A percentile compares a stretch with the other conserved stretches of the same genome.
These are phyloP conservation scores for Alfaro cultratus DNA, from an alignment of 2,797 vertebrate species.

Conservation along the genomic window DNA sequence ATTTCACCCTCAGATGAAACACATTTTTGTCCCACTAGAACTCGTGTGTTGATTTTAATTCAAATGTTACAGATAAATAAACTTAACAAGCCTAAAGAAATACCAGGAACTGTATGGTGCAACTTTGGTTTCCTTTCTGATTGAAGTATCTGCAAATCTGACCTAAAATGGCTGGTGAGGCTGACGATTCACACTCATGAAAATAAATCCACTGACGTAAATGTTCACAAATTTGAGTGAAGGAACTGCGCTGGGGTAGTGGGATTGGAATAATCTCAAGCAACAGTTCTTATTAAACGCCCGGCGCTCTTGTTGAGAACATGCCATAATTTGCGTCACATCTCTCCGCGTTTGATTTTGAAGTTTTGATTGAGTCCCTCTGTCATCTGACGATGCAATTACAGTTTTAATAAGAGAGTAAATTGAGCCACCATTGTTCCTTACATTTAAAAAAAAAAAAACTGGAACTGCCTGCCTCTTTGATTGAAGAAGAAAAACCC, in stretches of 20 bases:
- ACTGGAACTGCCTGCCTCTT: slow-evolving; percentile 27
- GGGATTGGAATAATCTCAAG: slow-evolving; percentile 25
- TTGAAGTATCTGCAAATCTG: slow-evolving; percentile 1
- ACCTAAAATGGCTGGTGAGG: background rate
- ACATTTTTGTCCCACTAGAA: slow-evolving; percentile 26
- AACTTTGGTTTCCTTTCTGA: background rate
- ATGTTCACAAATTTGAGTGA: slow-evolving; percentile 9
- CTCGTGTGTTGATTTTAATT: slow-evolving; percentile 8
- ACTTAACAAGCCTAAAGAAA: background rate
- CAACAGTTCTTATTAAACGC: slow-evolving; percentile 4
- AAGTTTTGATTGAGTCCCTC: slow-evolving; percentile 66
- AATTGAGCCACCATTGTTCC: slow-evolving; percentile 70
- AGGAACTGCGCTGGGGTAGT: background rate
- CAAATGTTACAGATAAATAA: background rate
- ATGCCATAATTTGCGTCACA: slow-evolving; percentile 40
- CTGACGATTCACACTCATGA: background rate
- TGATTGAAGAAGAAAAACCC: slow-evolving; percentile 57
- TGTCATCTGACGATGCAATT: slow-evolving; percentile 63
- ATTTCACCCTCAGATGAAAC: slow-evolving; percentile 21
- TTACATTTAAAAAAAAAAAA: slow-evolving; percentile 21
- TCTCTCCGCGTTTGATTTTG: slow-evolving; percentile 58
- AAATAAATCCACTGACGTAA: slow-evolving; percentile 22
- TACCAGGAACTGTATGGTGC: background rate
- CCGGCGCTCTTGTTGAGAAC: slow-evolving; percentile 15
- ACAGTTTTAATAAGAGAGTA: slow-evolving; percentile 71